phyloP scores from a whole-genome alignment of 1,140 invertebrate genomes.

The Ectropis grisescens region DNA sequence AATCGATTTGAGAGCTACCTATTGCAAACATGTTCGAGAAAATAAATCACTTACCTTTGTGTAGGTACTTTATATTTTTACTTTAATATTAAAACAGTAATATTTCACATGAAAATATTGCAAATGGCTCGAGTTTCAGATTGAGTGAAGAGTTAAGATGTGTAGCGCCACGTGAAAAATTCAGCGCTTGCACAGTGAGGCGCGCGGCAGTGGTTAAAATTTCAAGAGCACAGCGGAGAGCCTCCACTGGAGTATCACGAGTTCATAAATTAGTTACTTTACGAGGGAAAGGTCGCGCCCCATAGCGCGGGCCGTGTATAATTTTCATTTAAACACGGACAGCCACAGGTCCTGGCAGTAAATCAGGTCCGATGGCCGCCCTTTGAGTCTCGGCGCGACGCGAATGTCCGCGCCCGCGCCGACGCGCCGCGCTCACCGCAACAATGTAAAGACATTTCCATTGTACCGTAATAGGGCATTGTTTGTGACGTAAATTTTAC shows the following conservation, averaged over 20 bases:
- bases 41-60: too few relatives aligned
- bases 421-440: constrained; percentile 11
- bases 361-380: constrained; percentile 39
- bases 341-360: constrained; percentile 45
- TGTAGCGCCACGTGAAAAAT: constrained; percentile 28
- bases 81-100: too few relatives aligned
- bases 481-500: constrained; percentile 59
- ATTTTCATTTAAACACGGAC: constrained; percentile 53
- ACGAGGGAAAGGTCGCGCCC: constrained; percentile 45
- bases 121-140: too few relatives aligned
- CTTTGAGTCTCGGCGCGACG: constrained; percentile 33
- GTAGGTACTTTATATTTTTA: too few relatives aligned
- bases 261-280: constrained; percentile 59
- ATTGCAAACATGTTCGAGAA: too few relatives aligned
- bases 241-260: constrained; percentile 40
- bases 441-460: constrained; percentile 54
- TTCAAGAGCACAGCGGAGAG: constrained; percentile 36
- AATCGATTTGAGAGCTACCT: too few relatives aligned
- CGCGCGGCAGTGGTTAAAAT: constrained; percentile 35
- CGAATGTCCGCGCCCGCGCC: neutral
- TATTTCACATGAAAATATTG: too few relatives aligned
- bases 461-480: constrained; percentile 57
- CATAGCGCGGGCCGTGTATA: constrained; percentile 38
- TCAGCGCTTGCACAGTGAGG: constrained; percentile 19
- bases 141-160: constrained; percentile 34